phyloP scores from a whole-genome alignment of 2,888 invertebrate species.

The Limenitis camilla region DNA sequence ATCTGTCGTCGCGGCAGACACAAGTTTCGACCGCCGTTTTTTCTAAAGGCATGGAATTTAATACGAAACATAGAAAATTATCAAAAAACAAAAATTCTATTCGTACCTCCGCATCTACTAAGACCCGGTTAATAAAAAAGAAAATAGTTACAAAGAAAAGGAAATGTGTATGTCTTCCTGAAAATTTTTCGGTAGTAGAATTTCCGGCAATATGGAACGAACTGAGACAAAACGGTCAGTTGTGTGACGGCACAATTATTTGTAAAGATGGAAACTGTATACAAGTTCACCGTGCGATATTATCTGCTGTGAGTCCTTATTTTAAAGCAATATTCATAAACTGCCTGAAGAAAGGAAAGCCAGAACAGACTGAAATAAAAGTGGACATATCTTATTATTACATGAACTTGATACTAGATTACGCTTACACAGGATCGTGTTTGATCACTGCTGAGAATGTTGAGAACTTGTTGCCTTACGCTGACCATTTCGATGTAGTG shows the following conservation, averaged over 20 bases:
- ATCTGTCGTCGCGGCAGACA: constrained; percentile 66
- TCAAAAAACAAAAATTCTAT: constrained; percentile 71
- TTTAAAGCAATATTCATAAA: constrained; percentile 83
- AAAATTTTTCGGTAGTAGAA: constrained; percentile 75
- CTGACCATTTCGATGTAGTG: constrained; percentile 82
- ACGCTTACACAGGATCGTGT: constrained; percentile 82
- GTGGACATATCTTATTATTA: constrained; percentile 75
- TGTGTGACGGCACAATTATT: constrained; percentile 81
- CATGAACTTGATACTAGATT: constrained; percentile 81
- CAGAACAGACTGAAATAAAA: constrained; percentile 76
- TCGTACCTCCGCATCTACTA: constrained; percentile 61
- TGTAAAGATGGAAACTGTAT: constrained; percentile 77
- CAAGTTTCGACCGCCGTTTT: constrained; percentile 72
- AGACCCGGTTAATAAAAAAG: constrained; percentile 62
- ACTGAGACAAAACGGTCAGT: constrained; percentile 76
- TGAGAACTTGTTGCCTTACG: constrained; percentile 79
- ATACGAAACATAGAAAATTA: constrained; percentile 73
- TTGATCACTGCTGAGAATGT: constrained; percentile 79
- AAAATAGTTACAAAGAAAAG: constrained; percentile 62
- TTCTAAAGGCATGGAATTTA: constrained; percentile 74
- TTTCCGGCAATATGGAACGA: constrained; percentile 81
- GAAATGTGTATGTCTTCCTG: constrained; percentile 77
- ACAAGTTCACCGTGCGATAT: constrained; percentile 79
- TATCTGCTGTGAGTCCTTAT: constrained; percentile 83
- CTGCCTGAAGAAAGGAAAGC: constrained; percentile 76